Percentiles rank a stretch among this genome's conserved stretches.
phyloP scores from a whole-genome alignment of 2,888 invertebrate species.

The Omphaloscelis lunosa region DNA sequence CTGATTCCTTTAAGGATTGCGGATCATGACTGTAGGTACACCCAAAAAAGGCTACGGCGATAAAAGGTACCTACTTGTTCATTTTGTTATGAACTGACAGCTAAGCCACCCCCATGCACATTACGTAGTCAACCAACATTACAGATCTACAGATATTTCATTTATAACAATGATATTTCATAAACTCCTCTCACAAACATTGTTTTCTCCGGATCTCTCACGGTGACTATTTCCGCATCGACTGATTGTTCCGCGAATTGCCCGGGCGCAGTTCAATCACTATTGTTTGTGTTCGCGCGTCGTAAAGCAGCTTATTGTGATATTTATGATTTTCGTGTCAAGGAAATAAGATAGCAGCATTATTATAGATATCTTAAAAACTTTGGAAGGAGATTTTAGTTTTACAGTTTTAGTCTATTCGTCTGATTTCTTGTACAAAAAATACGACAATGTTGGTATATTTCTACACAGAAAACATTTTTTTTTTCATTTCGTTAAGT shows the following conservation, averaged over 20 bases:
- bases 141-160: conserved; percentile 20
- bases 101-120: not conserved
- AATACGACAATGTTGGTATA: no score
- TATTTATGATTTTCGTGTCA: conserved; percentile 20
- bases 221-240: conserved; percentile 65
- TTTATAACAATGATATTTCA: conserved; percentile 47
- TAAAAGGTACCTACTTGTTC: not conserved
- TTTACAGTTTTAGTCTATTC: not conserved
- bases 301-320: conserved; percentile 38
- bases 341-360: not conserved
- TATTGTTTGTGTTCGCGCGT: conserved; percentile 60
- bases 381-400: not conserved
- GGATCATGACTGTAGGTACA: not conserved
- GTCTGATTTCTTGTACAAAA: not conserved
- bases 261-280: conserved; percentile 41
- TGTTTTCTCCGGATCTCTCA: conserved; percentile 64
- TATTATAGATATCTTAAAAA: not conserved
- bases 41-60: not conserved
- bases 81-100: not conserved
- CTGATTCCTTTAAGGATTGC: not conserved
- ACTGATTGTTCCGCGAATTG: conserved; percentile 62
- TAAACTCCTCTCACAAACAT: conserved; percentile 31
- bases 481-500: not conserved
- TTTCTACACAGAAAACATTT: not conserved
- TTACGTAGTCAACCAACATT: conserved; percentile 21